Percentiles rank a stretch among this genome's conserved stretches.
phyloP scores from a whole-genome alignment of 2,113 vertebrate genomes.

The Orientallactaga bullata region DNA sequence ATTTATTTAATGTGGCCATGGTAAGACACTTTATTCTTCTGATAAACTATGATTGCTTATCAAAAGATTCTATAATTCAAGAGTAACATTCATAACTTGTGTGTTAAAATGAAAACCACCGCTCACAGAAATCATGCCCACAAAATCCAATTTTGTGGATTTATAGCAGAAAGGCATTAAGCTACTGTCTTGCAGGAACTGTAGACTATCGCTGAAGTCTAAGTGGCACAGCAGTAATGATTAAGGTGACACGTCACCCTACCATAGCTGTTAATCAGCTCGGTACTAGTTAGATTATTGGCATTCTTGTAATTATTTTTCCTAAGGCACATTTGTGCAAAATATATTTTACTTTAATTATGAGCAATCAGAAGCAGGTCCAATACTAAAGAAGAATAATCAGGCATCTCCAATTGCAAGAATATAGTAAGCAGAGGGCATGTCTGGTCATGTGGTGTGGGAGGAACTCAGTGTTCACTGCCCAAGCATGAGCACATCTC shows the following conservation, averaged over 20 bases:
- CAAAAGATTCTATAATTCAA: constrained; percentile 92
- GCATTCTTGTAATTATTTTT: constrained; percentile 90
- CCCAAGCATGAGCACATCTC: rapidly evolving
- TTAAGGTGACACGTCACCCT: constrained; percentile 86
- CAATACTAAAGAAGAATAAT: constrained; percentile 74
- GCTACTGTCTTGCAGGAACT: constrained; percentile 87
- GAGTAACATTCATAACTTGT: constrained; percentile 89
- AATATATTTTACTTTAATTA: constrained; percentile 88
- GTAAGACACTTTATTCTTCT: constrained; percentile 90
- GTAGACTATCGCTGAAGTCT: constrained; percentile 86
- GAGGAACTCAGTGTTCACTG: neutral
- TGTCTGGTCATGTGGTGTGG: neutral
- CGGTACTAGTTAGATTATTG: constrained; percentile 90
- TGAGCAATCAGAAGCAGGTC: constrained; percentile 80
- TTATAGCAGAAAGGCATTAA: constrained; percentile 89
- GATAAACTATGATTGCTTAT: constrained; percentile 91
- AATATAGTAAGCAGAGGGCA: constrained; percentile 30
- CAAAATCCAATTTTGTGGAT: constrained; percentile 92
- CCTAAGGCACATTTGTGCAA: constrained; percentile 85
- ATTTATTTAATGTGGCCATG: constrained; percentile 90
- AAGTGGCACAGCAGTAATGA: constrained; percentile 88
- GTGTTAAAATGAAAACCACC: constrained; percentile 89
- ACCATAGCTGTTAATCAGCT: constrained; percentile 90
- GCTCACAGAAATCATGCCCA: constrained; percentile 89
- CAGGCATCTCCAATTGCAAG: constrained; percentile 41